Evolutionary conservation across 30 jellyfish, hydroid and myxozoan genomes (phyloP), one percentile per base, ranked within the genome.

Genomic region (Turritopsis dohrnii): DNA sequence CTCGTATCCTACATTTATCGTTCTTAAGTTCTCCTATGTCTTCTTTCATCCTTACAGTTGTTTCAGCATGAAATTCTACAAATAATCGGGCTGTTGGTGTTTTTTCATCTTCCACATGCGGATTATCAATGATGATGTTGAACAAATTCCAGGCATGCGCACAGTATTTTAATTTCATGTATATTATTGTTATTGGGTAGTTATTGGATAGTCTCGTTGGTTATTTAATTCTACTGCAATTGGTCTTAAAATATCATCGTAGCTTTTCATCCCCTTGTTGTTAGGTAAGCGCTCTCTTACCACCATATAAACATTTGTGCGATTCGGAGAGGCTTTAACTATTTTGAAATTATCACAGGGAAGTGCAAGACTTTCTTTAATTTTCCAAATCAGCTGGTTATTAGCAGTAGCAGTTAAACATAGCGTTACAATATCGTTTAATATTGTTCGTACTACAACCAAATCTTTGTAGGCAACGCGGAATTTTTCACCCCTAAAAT

Each of bases 191-290:
- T 69, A 16, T 69, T n/a, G n/a, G n/a, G n/a, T n/a, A n/a, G n/a
- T n/a, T n/a, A n/a, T n/a, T n/a, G n/a, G n/a, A n/a, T n/a, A n/a
- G n/a, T 69, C 31, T 69, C 77, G 9, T 69, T 23, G 28, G 9
- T 69, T 27, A 8, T 69, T 69, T 69, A 69, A 69, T 19, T 69
- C 16, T 69, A 8, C 16, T 69, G 77, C 77, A 7, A 69, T 69
- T 19, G 77, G 77, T 69, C 28, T 8, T 19, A 69, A 27, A 69
- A 69, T 69, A n/a, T 69, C 31, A n/a, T 69, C 77, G 19, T 69
- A 69, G 30, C 77, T 69, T 69, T 69, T 69, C 19, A 69, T 27
- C 28, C 77, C 77, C 9, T 69, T n/a, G 77, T 69, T 69, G 22
- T 69, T 69, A n/a, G 16, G 77, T n/a, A 69, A 27, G 9, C 77